Evolutionary conservation across 2,113 vertebrate species (phyloP), one percentile per base, ranked within the genome.

Genomic region (Tychaedon coryphoeus): DNA sequence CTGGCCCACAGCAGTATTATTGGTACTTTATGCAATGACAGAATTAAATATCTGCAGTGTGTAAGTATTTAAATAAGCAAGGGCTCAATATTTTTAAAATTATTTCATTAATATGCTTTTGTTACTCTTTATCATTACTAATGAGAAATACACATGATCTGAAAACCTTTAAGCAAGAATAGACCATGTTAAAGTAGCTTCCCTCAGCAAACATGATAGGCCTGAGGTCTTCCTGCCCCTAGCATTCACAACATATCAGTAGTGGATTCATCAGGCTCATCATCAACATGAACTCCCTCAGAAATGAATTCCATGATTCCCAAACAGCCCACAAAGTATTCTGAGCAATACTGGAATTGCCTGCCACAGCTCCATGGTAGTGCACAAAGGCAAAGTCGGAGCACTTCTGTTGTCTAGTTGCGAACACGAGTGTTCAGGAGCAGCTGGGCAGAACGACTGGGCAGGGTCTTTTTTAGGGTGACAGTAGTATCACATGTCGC

Each of bases 401-500:
- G 33, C 26, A 45, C 5, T n/a, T 24, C 18, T 23, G 5, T 47
- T 19, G 20, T 45, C 22, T 18, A 6, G 8, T 0, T 64, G 45
- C 57, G 40, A 72, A 43, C n/a, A 42, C 12, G 25, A 33, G 11
- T 1, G 6, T 22, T 72, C 36, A 38, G 66, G 14, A 79, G 60
- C 3, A 93, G 36, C 2, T 43, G 53, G 31, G 48, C 14, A 43
- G n/a, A 51, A 76, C n/a, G n/a, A 47, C 9, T 9, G 25, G 24
- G 19, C 53, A 83, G 53, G 23, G 34, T 17, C 13, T 42, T 40
- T 66, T 36, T 70, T 19, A 36, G 9, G 26, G 19, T 60, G 61
- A 33, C 34, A 47, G 25, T 24, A 50, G 3, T 29, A 33, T 23
- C 25, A 19, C 0, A 1, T 43, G 28, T 76, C 5, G 0, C 15